Base-by-base conservation (phyloP, 2,797 vertebrate species). In the Sciaenops ocellatus region DNA sequence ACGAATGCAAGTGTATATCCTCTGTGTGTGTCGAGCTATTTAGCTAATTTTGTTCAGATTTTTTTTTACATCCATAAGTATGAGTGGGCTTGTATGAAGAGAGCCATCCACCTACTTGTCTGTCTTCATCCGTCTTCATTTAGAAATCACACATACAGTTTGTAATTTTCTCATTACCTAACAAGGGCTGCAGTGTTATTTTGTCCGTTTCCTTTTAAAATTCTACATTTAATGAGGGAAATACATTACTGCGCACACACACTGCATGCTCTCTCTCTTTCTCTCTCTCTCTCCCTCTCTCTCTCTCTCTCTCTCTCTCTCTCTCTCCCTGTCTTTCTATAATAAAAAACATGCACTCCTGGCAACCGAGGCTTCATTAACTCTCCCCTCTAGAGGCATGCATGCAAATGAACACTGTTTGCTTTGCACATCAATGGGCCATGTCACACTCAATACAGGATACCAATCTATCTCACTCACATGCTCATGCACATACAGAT, bases 331-430 rank as follows among this genome's bases (percentile, higher is more conserved):
- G 64, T 63, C 77, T 74, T 26, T 76, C 69, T 61, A 63, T 85
- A 84, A 86, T 80, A 76, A 86, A 89, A 90, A 82, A 76, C 84
- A 86, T 82, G 76, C 84, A 85, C 84, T 85, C 78, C 79, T 87
- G 87, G 87, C 89, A 90, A 76, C 78, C 34, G 17, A 80, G 62
- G 86, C 89, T 92, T 93, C 90, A 92, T 93, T 94, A 93, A 89
- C 82, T 87, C 79, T 66, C 34, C 52, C 73, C 90, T 91, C 92
- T 72, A 57, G 89, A 90, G 92, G 68, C 80, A 59, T 67, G 68
- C 76, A 94, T 92, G 89, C 86, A 93, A 92, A 93, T 93, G 87
- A 92, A 80, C 89, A 76, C 78, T 84, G 80, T 90, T 91, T 92
- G 84, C 85, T 88, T 90, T 91, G 89, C 89, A 92, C 93, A 92